Conservation (phyloP, 2,797 vertebrate genomes). For the Argya squamiceps region DNA sequence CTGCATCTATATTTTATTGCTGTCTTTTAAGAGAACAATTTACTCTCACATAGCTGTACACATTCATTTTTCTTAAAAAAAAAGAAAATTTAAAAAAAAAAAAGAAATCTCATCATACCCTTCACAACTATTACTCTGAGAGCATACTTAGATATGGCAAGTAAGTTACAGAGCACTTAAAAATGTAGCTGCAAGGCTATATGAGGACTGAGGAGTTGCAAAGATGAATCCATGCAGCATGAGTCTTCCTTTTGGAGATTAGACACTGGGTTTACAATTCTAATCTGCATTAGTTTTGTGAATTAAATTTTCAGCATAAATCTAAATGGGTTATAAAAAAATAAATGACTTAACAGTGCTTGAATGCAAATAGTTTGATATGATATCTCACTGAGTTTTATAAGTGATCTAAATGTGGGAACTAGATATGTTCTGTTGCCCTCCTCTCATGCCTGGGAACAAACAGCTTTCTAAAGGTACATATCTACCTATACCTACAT, state of each 20-base stretch:
- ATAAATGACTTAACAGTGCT: neutral
- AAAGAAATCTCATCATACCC: neutral
- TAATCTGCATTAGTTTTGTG: neutral
- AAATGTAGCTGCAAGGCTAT: neutral
- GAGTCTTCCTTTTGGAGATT: neutral
- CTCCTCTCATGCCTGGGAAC: neutral
- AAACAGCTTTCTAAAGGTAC: neutral
- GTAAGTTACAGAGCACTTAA: neutral
- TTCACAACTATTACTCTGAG: neutral
- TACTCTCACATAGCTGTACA: neutral
- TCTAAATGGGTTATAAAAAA: neutral
- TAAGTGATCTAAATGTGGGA: neutral
- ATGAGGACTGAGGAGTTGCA: neutral
- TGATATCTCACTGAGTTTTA: neutral
- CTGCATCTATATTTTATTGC: neutral
- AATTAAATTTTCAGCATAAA: neutral
- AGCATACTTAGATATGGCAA: neutral
- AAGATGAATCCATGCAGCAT: neutral
- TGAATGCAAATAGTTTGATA: neutral
- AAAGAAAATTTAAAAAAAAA: neutral
- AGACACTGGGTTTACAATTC: neutral
- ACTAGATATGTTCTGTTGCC: neutral
- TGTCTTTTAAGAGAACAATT: neutral
- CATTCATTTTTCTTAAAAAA: neutral
- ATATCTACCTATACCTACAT: neutral